Conservation (phyloP, 2,888 invertebrate species). For the Drosophila neonasuta region DNA sequence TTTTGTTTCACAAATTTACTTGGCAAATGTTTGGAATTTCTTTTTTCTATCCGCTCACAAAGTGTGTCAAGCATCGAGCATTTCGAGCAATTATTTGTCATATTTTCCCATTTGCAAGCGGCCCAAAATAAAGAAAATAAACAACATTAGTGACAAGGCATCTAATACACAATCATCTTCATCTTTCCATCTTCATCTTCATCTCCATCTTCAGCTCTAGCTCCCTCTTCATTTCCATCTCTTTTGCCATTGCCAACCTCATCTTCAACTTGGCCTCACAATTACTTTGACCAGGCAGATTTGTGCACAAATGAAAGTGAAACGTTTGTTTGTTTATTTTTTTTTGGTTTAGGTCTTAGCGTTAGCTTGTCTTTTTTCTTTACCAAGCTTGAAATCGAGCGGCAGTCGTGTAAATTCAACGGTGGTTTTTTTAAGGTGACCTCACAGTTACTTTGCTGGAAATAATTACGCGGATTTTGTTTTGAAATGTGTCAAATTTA, state of each 20-base stretch:
- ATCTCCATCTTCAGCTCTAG: background rate
- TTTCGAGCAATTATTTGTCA: conserved; percentile 73
- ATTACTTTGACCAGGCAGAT: conserved; percentile 53
- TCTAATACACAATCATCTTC: conserved; percentile 35
- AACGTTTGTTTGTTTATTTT: conserved; percentile 39
- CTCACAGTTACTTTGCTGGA: conserved; percentile 27
- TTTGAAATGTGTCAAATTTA: conserved; percentile 1
- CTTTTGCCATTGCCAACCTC: conserved; percentile 32
- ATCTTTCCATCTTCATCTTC: conserved; percentile 29
- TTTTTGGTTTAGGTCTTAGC: background rate
- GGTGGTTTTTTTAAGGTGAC: conserved; percentile 30
- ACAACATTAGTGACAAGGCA: conserved; percentile 71
- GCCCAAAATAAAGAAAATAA: conserved; percentile 58
- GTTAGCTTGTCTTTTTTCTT: conserved; percentile 19
- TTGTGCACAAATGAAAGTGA: conserved; percentile 75
- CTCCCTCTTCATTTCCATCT: conserved; percentile 10
- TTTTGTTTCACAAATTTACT: conserved; percentile 23
- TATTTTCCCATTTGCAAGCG: conserved; percentile 58
- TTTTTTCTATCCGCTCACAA: conserved; percentile 45
- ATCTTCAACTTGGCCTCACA: conserved; percentile 42
- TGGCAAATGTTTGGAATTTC: conserved; percentile 49
- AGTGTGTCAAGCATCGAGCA: conserved; percentile 71
- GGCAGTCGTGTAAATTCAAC: conserved; percentile 47
- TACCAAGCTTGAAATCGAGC: conserved; percentile 13
- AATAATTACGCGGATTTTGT: conserved; percentile 2